These are phyloP conservation scores for Drosophila stalkeri DNA, from an alignment of 2,888 invertebrate species.

Conservation along the genomic window DNA sequence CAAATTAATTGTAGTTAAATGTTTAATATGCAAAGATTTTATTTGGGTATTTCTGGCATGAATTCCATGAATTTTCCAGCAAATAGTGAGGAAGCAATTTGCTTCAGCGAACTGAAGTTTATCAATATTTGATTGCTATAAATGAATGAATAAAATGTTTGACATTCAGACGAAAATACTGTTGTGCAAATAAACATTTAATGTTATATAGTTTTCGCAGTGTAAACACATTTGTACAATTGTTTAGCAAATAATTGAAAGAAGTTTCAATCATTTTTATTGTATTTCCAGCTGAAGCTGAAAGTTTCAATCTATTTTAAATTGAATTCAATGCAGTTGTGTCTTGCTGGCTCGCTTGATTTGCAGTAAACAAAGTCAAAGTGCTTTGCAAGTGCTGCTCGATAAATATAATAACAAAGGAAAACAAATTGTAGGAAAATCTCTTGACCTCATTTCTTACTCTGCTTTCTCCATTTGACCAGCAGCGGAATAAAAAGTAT, in stretches of 20 bases:
- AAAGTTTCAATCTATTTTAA: constrained; percentile 6
- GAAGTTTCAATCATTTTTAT: not conserved
- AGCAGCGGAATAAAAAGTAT: not conserved
- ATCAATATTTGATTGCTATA: constrained; percentile 3
- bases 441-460: constrained; percentile 5
- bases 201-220: not conserved
- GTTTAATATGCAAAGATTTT: not conserved
- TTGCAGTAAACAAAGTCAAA: constrained; percentile 4
- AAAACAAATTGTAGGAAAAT: constrained; percentile 62
- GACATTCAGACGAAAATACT: not conserved
- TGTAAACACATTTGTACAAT: constrained; percentile 5
- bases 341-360: not conserved
- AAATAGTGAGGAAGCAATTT: not conserved
- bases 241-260: not conserved
- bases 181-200: not conserved
- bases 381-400: constrained; percentile 25
- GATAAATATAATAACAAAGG: constrained; percentile 42
- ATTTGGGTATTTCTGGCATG: not conserved
- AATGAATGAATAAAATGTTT: constrained; percentile 7
- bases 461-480: constrained; percentile 9
- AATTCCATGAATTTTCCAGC: not conserved
- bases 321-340: not conserved
- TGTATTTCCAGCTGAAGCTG: not conserved
- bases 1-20: not conserved
- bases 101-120: not conserved